Evolutionary conservation across 2,888 invertebrate genomes (phyloP).

Genomic region (Tetranychus truncatus): DNA sequence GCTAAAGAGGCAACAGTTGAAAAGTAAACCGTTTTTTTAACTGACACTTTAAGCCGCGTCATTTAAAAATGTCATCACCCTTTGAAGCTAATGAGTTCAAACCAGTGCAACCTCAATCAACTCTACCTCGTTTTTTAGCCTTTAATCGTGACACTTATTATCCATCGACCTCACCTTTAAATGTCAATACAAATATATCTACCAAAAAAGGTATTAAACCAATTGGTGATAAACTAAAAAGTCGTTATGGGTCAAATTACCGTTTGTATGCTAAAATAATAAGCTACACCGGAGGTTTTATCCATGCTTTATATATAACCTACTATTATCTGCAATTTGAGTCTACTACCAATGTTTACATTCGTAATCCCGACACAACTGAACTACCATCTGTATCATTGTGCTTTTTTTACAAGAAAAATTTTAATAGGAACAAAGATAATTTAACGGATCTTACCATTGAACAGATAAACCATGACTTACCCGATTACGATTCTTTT

Average conservation of each 20-base stretch:
- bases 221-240: too few relatives aligned
- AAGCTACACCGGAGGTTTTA: neutral
- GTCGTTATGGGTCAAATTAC: neutral
- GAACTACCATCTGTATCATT: constrained; percentile 2
- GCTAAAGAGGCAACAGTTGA: too few relatives aligned
- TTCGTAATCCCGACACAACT: neutral
- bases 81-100: neutral
- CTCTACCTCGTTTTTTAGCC: neutral
- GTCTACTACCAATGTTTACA: constrained; percentile 6
- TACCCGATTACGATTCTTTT: neutral
- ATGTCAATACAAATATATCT: too few relatives aligned
- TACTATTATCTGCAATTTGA: neutral
- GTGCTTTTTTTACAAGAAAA: neutral
- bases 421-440: neutral
- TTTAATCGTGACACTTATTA: neutral
- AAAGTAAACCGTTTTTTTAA: too few relatives aligned
- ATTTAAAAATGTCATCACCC: neutral
- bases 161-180: neutral
- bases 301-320: neutral
- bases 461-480: neutral
- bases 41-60: too few relatives aligned
- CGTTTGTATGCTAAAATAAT: neutral
- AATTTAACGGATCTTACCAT: neutral
- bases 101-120: neutral
- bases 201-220: too few relatives aligned